These are phyloP conservation scores for Pteronura brasiliensis DNA, from an alignment of 2,113 vertebrate genomes.

Conservation along the genomic window DNA sequence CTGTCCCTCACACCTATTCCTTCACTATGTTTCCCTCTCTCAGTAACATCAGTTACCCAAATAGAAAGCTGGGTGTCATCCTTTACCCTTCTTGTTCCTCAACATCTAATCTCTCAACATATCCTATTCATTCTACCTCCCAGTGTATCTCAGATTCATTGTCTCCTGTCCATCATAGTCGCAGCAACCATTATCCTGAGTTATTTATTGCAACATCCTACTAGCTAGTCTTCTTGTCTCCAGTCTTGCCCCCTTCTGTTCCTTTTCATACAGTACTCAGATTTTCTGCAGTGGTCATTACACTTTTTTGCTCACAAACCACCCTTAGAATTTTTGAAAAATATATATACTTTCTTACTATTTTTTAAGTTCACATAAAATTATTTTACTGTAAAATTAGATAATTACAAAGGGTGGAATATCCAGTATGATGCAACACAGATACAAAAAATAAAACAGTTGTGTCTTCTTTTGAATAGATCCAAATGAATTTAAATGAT, in stretches of 20 bases:
- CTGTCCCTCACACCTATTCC: not conserved
- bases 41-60: not conserved
- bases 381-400: not conserved
- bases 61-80: not conserved
- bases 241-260: not conserved
- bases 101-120: not conserved
- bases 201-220: fast-evolving
- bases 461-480: not conserved
- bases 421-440: not conserved
- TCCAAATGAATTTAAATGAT: not conserved
- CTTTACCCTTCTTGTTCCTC: not conserved
- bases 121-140: not conserved
- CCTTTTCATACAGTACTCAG: not conserved
- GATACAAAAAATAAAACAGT: not conserved
- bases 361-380: not conserved
- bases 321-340: not conserved
- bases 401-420: not conserved
- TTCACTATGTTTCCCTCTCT: not conserved
- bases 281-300: not conserved
- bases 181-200: not conserved
- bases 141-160: not conserved
- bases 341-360: not conserved
- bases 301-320: not conserved
- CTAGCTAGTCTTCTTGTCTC: not conserved
- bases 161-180: not conserved